A percentile compares a stretch with the other conserved stretches of the same genome.
Conservation (phyloP, 2,797 vertebrate species). For the Acrocephalus scirpaceus region DNA sequence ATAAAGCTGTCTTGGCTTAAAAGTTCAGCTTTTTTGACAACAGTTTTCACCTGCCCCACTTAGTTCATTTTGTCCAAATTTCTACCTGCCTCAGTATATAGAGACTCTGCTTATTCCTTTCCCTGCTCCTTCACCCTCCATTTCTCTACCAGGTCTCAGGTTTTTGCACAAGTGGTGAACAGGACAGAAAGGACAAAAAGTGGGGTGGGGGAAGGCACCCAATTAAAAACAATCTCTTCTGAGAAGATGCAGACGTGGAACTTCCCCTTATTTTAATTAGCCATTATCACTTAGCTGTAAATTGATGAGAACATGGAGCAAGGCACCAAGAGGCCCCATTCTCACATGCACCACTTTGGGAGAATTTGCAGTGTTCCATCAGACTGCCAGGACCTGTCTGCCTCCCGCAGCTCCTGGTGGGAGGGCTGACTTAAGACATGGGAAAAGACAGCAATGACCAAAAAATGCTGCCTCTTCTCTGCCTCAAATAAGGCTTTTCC, state of each 20-base stretch:
- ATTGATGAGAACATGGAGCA: not conserved
- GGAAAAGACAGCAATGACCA: conserved; percentile 29
- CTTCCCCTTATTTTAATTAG: not conserved
- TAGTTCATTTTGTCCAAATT: not conserved
- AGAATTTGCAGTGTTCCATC: not conserved
- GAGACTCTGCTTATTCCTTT: not conserved
- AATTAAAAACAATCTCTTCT: not conserved
- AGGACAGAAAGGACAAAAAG: not conserved
- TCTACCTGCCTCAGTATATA: not conserved
- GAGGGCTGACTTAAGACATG: not conserved
- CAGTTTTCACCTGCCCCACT: not conserved
- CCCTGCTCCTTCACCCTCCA: not conserved
- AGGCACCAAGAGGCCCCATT: not conserved
- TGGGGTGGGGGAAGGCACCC: not conserved
- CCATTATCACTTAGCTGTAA: not conserved
- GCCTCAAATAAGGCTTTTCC: conserved; percentile 62
- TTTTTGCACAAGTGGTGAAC: not conserved
- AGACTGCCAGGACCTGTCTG: not conserved
- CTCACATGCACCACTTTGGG: accelerated
- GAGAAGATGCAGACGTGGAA: not conserved
- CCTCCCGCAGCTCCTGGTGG: not conserved
- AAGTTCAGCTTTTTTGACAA: not conserved
- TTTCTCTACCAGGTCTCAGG: not conserved
- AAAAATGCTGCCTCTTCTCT: conserved; percentile 52
- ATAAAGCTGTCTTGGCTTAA: not conserved